Conservation (phyloP, 1,140 invertebrate genomes). For the Atta colombica region DNA sequence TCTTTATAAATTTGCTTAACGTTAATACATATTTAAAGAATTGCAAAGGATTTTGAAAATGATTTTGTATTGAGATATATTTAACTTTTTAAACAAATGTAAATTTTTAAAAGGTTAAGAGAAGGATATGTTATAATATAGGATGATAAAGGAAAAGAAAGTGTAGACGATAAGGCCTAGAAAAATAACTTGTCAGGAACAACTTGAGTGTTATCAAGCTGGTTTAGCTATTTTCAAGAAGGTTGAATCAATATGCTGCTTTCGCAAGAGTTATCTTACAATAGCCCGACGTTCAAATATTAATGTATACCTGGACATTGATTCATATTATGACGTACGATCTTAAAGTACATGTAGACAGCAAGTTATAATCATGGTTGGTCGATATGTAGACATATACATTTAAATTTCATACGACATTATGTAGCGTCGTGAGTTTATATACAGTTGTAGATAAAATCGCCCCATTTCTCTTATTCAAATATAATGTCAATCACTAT, state of each 20-base stretch:
- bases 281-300: conserved; percentile 41
- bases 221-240: conserved; percentile 60
- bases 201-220: conserved; percentile 17
- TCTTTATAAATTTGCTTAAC: background rate
- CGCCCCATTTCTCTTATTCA: background rate
- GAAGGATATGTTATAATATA: background rate
- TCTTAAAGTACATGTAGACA: conserved; percentile 49
- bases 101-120: too few relatives aligned
- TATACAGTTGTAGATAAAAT: conserved; percentile 12
- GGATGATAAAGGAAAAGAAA: background rate
- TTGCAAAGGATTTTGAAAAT: background rate
- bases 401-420: conserved; percentile 50
- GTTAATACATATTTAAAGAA: background rate
- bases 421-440: conserved; percentile 53
- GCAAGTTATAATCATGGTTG: conserved; percentile 47
- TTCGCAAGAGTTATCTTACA: conserved; percentile 53
- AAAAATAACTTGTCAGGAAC: background rate
- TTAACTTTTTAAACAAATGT: background rate
- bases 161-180: background rate
- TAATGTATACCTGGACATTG: conserved; percentile 32
- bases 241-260: conserved; percentile 56
- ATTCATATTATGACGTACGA: conserved; percentile 61
- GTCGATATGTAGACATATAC: conserved; percentile 43
- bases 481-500: background rate
- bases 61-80: background rate